Percentiles rank a stretch among this genome's conserved stretches.
These are phyloP conservation scores for Chrysomela aeneicollis DNA, from an alignment of 2,888 invertebrate species.

Conservation along the genomic window DNA sequence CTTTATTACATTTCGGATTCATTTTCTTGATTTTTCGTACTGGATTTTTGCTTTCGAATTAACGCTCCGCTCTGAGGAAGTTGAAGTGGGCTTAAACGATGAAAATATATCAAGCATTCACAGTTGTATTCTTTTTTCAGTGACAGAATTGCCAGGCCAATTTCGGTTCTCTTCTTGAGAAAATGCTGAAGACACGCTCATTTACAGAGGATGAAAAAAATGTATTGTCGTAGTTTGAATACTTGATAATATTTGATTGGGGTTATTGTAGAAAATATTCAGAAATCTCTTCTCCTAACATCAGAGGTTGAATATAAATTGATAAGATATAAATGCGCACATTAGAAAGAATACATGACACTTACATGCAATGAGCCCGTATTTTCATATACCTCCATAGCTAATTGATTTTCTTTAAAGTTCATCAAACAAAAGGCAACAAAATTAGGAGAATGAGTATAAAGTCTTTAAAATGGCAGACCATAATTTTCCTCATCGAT, in stretches of 20 bases:
- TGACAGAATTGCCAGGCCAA: constrained; percentile 37
- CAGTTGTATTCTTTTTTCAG: constrained; percentile 41
- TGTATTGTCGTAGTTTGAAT: not conserved
- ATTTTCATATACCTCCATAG: too few species aligned
- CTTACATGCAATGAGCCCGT: too few species aligned
- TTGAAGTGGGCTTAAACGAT: constrained; percentile 40
- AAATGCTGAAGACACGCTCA: constrained; percentile 22
- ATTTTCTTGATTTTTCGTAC: constrained; percentile 44
- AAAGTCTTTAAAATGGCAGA: too few species aligned
- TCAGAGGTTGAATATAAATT: too few species aligned
- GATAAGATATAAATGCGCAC: too few species aligned
- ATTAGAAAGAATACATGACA: too few species aligned
- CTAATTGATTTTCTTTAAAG: too few species aligned
- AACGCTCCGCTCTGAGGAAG: constrained; percentile 28
- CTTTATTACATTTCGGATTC: constrained; percentile 55
- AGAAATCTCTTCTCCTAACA: too few species aligned
- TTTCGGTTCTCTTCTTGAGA: constrained; percentile 35
- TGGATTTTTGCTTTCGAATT: constrained; percentile 39
- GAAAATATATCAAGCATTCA: constrained; percentile 45
- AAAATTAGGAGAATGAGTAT: too few species aligned
- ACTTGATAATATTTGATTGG: not conserved
- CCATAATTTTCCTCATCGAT: too few species aligned
- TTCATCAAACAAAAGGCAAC: too few species aligned
- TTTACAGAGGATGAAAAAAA: not conserved
- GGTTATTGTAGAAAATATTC: not conserved